A percentile compares a stretch with the other conserved stretches of the same genome.
phyloP scores from a whole-genome alignment of 53 echinoderm and acorn worm species.

The Apostichopus leukothele region DNA sequence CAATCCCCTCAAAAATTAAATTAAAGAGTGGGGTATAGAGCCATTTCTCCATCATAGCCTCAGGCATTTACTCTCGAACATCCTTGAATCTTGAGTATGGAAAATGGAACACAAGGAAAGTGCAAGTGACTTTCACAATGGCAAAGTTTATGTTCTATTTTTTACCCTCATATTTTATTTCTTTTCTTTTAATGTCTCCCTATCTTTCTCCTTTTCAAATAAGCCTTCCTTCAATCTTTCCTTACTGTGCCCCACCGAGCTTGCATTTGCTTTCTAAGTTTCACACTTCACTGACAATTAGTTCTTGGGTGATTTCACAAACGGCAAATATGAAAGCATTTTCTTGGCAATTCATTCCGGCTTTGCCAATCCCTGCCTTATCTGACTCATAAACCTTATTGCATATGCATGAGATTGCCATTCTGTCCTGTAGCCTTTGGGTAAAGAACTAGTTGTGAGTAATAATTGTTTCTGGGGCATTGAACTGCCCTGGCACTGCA shows the following conservation, averaged over 20 bases:
- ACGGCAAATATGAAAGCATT: neutral
- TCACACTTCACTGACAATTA: conserved; percentile 7
- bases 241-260: neutral
- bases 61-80: conserved; percentile 3
- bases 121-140: neutral
- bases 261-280: neutral
- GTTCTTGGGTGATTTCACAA: neutral
- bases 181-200: neutral
- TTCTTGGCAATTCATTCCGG: conserved; percentile 7
- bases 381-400: conserved; percentile 38
- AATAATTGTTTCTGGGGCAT: conserved; percentile 44
- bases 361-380: conserved; percentile 12
- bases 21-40: neutral
- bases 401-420: conserved; percentile 23
- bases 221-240: neutral
- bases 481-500: conserved; percentile 17
- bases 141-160: neutral
- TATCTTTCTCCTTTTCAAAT: neutral
- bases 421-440: conserved; percentile 21
- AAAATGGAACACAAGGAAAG: neutral
- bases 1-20: neutral
- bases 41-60: neutral
- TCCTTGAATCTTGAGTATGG: neutral
- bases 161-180: neutral
- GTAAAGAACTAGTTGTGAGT: conserved; percentile 46